Evolutionary conservation across 2,888 invertebrate species (phyloP).

Genomic region (Tiliacea aurago): DNA sequence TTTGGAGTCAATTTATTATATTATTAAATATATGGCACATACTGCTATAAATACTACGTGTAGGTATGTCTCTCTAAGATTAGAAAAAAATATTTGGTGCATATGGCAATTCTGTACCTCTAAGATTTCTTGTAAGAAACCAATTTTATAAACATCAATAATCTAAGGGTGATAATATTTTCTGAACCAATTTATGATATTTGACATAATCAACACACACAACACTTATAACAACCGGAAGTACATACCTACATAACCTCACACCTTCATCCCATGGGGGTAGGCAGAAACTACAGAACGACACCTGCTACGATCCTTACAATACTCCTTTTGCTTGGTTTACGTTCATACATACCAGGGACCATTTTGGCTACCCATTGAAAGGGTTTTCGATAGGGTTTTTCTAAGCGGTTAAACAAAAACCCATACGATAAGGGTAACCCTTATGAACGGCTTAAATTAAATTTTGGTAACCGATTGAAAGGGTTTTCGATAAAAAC

Average conservation of each 20-base stretch:
- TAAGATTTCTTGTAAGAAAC: neutral
- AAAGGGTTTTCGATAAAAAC: no score
- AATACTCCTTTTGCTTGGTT: no score
- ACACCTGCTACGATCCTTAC: neutral
- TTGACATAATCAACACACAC: no score
- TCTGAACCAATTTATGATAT: no score
- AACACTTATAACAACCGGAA: neutral
- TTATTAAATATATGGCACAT: no score
- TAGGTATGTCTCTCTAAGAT: no score
- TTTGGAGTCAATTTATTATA: neutral
- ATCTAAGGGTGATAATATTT: neutral
- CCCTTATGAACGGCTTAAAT: no score
- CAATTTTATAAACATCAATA: neutral
- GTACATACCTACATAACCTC: neutral
- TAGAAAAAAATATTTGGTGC: neutral
- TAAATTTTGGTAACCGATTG: no score
- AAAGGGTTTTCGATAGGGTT: no score
- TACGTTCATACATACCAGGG: neutral
- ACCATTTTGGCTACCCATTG: no score
- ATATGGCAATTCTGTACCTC: neutral
- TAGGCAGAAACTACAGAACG: neutral
- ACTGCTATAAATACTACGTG: accelerated
- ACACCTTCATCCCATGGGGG: neutral
- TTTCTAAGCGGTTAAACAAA: no score
- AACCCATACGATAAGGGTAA: no score